phyloP scores from a whole-genome alignment of 2,113 vertebrate species.

The Bubo bubo region DNA sequence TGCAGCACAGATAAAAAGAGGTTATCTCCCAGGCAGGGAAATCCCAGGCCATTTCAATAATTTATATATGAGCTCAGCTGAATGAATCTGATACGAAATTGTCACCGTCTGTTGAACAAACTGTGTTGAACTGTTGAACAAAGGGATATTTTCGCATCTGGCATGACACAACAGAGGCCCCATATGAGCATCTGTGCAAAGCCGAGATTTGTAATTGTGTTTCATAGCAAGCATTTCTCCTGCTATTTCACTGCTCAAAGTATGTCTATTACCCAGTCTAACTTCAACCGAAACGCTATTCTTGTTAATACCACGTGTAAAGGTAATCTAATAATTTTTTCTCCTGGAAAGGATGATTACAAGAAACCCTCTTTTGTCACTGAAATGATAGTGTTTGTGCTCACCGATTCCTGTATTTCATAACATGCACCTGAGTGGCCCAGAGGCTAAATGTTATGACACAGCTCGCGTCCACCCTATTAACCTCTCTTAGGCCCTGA shows the following conservation, averaged over 20 bases:
- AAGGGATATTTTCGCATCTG: conserved; percentile 59
- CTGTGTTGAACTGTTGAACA: conserved; percentile 55
- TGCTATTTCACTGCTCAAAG: neutral
- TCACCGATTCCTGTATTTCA: neutral
- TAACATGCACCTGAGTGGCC: neutral
- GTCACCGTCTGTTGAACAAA: conserved; percentile 67
- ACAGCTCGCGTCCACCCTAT: neutral
- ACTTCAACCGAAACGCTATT: neutral
- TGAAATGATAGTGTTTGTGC: neutral
- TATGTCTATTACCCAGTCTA: neutral
- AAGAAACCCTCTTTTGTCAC: neutral
- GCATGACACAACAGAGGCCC: neutral
- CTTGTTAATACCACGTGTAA: neutral
- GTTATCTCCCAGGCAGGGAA: conserved; percentile 44
- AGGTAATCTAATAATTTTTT: neutral
- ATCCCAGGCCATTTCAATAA: conserved; percentile 40
- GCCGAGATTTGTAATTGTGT: neutral
- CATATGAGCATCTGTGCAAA: conserved; percentile 37
- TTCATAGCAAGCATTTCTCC: neutral
- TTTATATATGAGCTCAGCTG: conserved; percentile 51
- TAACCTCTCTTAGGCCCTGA: neutral
- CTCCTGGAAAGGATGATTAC: neutral
- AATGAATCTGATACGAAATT: conserved; percentile 6
- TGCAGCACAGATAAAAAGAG: neutral
- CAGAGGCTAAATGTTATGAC: neutral